A percentile compares a stretch with the other conserved stretches of the same genome.
Evolutionary conservation across 2,888 invertebrate species (phyloP).

Genomic region (Drosophila phalerata): DNA sequence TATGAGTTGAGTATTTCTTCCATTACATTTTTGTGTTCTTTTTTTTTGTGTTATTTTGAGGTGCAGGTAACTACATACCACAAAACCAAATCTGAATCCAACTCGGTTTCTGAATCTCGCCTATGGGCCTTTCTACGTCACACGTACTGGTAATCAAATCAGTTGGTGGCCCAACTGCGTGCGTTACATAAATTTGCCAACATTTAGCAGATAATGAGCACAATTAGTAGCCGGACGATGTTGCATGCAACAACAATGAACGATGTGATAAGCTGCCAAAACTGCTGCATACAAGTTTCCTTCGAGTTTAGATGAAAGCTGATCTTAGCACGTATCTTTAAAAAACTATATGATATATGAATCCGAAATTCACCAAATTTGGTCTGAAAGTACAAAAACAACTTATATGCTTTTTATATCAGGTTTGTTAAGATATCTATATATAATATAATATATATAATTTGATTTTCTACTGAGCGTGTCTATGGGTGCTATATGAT

Average conservation of each 20-base stretch:
- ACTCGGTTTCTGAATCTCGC: background rate
- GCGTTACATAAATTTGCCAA: conserved; percentile 76
- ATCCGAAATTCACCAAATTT: too few relatives aligned
- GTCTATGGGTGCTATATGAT: too few relatives aligned
- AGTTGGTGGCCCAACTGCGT: conserved; percentile 69
- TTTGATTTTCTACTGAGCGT: too few relatives aligned
- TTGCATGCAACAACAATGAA: conserved; percentile 29
- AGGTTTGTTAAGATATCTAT: too few relatives aligned
- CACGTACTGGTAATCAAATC: conserved; percentile 77
- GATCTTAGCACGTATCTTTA: too few relatives aligned
- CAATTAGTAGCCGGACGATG: conserved; percentile 67
- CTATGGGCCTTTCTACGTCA: conserved; percentile 16
- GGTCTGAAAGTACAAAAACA: too few relatives aligned
- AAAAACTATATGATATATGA: too few relatives aligned
- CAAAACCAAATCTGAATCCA: background rate
- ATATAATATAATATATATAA: too few relatives aligned
- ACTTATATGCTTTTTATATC: too few relatives aligned
- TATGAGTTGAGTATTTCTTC: conserved; percentile 54
- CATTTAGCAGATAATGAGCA: conserved; percentile 79
- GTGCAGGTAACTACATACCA: conserved; percentile 52
- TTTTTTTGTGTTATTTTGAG: conserved; percentile 21
- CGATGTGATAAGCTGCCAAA: conserved; percentile 44
- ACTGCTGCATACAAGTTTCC: background rate
- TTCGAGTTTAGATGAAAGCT: background rate
- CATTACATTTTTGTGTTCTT: background rate